phyloP scores from a whole-genome alignment of 1,140 invertebrate genomes.

The Habropoda laboriosa region DNA sequence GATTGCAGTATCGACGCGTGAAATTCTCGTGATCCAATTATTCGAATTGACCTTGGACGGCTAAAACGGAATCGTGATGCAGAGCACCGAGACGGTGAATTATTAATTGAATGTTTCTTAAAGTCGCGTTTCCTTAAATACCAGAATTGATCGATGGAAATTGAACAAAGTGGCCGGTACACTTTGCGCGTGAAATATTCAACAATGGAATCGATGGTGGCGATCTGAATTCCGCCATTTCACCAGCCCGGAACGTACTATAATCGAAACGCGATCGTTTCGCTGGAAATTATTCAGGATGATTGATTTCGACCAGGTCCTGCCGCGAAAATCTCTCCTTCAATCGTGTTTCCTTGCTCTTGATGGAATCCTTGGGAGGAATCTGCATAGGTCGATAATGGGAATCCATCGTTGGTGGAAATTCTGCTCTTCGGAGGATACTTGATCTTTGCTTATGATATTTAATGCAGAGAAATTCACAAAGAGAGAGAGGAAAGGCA shows the following conservation, averaged over 20 bases:
- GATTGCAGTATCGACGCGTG: neutral
- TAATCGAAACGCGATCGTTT: constrained; percentile 12
- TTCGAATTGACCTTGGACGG: too few relatives aligned
- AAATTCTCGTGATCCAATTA: too few relatives aligned
- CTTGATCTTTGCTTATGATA: neutral
- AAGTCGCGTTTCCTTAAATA: constrained; percentile 15
- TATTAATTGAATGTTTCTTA: constrained; percentile 25
- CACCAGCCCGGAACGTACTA: neutral
- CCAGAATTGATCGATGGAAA: constrained; percentile 21
- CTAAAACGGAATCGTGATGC: neutral
- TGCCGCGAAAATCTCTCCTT: constrained; percentile 23
- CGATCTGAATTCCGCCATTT: neutral
- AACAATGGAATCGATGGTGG: constrained; percentile 26
- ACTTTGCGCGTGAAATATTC: constrained; percentile 28
- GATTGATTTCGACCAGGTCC: neutral
- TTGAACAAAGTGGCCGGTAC: constrained; percentile 23
- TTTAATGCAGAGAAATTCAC: too few relatives aligned
- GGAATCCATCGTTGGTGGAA: too few relatives aligned
- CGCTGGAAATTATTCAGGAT: constrained; percentile 20
- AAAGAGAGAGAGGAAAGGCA: too few relatives aligned
- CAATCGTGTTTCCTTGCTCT: neutral
- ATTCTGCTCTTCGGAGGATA: neutral
- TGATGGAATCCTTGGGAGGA: neutral
- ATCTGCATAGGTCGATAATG: neutral
- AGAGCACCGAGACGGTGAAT: neutral